Conservation (phyloP, 2,888 invertebrate species). For the Heliconius ismenius region DNA sequence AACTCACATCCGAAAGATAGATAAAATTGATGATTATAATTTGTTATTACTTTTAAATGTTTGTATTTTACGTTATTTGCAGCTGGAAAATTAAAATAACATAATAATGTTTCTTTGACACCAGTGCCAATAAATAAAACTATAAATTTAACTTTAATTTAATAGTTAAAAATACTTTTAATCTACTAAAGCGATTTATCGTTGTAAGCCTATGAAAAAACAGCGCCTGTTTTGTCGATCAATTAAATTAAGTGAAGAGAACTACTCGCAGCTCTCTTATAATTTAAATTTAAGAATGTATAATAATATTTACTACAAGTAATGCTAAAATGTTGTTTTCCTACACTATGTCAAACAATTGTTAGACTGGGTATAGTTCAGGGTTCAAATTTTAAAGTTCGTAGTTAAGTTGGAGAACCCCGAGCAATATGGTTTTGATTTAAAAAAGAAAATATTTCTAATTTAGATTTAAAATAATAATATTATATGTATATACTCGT, state of each 20-base stretch:
- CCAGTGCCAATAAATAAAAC: no score
- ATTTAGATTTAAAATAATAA: not conserved
- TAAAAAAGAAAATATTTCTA: no score
- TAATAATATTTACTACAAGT: no score
- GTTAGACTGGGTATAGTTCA: not conserved
- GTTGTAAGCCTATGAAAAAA: not conserved
- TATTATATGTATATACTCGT: not conserved
- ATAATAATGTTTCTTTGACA: no score
- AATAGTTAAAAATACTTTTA: not conserved
- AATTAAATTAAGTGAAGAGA: not conserved
- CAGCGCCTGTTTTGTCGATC: not conserved
- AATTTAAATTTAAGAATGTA: no score
- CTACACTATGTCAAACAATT: no score
- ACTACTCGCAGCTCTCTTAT: no score
- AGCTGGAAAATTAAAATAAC: no score
- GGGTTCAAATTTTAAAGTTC: not conserved
- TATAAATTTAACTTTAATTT: not conserved
- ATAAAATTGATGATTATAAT: not conserved
- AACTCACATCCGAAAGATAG: conserved; percentile 6
- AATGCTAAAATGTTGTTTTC: not conserved
- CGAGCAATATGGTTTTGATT: no score
- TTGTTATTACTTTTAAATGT: not conserved
- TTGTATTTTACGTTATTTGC: not conserved
- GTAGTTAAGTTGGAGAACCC: no score
- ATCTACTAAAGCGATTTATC: not conserved